These are phyloP conservation scores for Poecilia velifera DNA, from an alignment of 2,797 vertebrate species.

Conservation along the genomic window DNA sequence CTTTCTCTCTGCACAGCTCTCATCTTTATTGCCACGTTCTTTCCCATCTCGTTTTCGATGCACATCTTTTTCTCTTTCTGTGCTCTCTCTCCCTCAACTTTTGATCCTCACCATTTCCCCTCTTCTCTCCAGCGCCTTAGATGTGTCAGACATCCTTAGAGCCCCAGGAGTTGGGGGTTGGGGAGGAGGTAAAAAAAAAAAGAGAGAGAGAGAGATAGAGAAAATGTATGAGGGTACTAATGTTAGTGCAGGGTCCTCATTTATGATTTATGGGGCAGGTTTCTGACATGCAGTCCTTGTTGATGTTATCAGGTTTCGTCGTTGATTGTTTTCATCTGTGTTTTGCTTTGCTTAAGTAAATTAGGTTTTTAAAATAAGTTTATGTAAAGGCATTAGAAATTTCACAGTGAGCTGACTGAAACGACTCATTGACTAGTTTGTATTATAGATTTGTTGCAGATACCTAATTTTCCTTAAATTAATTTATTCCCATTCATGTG, in stretches of 20 bases:
- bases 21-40: slow-evolving; percentile 44
- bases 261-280: slow-evolving; percentile 67
- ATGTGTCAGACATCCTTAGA: slow-evolving; percentile 62
- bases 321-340: slow-evolving; percentile 30
- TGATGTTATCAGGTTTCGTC: slow-evolving; percentile 41
- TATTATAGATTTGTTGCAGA: background rate
- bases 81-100: slow-evolving; percentile 51
- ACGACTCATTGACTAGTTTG: background rate
- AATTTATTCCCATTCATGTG: background rate
- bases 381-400: background rate
- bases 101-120: slow-evolving; percentile 56
- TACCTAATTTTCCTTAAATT: background rate
- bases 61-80: slow-evolving; percentile 35
- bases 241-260: slow-evolving; percentile 57
- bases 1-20: slow-evolving; percentile 32
- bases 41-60: slow-evolving; percentile 49
- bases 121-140: slow-evolving; percentile 52
- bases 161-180: slow-evolving; percentile 69
- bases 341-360: slow-evolving; percentile 8
- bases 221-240: slow-evolving; percentile 48
- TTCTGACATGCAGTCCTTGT: slow-evolving; percentile 54
- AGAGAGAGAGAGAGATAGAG: slow-evolving; percentile 45
- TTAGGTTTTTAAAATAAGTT: slow-evolving; percentile 5
- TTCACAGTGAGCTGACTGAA: background rate
- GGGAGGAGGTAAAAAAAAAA: slow-evolving; percentile 21